phyloP scores from a whole-genome alignment of 1,140 invertebrate genomes.

The Pachypsylla venusta region DNA sequence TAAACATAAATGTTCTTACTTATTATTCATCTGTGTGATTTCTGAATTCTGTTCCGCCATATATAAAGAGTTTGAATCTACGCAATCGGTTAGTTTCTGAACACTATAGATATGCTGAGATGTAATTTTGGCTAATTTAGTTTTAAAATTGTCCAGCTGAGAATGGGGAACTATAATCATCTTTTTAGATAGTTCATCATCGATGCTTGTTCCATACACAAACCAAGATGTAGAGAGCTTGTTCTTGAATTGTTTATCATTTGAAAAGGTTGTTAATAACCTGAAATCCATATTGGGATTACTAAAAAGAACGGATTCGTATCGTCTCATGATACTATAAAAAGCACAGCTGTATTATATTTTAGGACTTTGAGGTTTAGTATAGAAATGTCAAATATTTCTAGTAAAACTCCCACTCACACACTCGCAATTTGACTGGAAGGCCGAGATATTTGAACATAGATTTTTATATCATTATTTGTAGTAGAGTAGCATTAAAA shows the following conservation, averaged over 20 bases:
- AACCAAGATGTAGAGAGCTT: conserved; percentile 3
- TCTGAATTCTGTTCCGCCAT: background rate
- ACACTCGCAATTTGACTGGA: too few relatives aligned
- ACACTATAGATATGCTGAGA: conserved; percentile 1
- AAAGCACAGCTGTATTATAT: background rate
- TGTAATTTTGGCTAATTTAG: background rate
- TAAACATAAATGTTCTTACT: background rate
- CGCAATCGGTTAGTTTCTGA: background rate
- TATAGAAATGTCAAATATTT: background rate
- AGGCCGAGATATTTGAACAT: too few relatives aligned
- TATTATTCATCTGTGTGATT: background rate
- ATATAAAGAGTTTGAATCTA: background rate
- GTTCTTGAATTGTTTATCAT: background rate
- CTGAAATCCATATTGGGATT: background rate
- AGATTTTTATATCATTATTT: too few relatives aligned
- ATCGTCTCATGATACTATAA: background rate
- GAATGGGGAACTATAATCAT: background rate
- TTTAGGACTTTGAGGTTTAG: background rate
- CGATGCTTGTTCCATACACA: background rate
- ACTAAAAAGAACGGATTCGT: background rate
- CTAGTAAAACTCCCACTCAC: background rate
- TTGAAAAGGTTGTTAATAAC: background rate
- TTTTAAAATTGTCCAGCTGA: background rate
- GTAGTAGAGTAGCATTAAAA: too few relatives aligned
- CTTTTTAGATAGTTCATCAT: background rate